Conservation (phyloP, 1,140 invertebrate genomes). For the Harlomillsia oculata region DNA sequence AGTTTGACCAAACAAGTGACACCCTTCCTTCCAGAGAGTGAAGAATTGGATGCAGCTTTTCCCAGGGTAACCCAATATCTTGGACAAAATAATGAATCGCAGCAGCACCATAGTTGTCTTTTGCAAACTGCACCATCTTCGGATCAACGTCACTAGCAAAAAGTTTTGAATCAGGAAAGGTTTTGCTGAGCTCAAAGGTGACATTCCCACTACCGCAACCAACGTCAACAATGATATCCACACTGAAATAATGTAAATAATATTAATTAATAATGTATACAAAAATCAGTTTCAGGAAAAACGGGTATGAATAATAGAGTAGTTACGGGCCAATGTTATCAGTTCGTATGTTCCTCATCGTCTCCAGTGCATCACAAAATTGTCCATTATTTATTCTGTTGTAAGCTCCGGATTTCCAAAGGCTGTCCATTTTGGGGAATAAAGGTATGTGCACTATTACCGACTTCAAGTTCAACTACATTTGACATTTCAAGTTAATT, state of each 20-base stretch:
- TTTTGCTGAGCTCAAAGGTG: background rate
- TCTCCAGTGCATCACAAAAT: no score
- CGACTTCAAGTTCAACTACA: no score
- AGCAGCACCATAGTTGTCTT: background rate
- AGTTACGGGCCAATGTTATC: no score
- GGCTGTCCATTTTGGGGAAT: no score
- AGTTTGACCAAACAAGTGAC: conserved; percentile 6
- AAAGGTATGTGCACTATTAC: no score
- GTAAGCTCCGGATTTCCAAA: no score
- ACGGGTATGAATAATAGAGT: no score
- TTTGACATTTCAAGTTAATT: no score
- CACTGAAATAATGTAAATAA: conserved; percentile 1
- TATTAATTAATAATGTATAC: no score
- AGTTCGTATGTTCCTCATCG: no score
- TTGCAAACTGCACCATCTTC: conserved; percentile 6
- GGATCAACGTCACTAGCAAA: conserved; percentile 4
- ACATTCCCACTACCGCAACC: conserved; percentile 9
- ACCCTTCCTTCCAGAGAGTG: conserved; percentile 11
- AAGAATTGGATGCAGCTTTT: conserved; percentile 1
- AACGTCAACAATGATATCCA: conserved; percentile 6
- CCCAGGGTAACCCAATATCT: conserved; percentile 15
- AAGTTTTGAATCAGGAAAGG: background rate
- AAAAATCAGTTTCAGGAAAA: no score
- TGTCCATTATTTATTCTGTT: no score
- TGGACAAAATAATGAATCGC: background rate